These are phyloP conservation scores for Minunthozetes semirufus DNA, from an alignment of 2,888 invertebrate genomes.

Conservation along the genomic window DNA sequence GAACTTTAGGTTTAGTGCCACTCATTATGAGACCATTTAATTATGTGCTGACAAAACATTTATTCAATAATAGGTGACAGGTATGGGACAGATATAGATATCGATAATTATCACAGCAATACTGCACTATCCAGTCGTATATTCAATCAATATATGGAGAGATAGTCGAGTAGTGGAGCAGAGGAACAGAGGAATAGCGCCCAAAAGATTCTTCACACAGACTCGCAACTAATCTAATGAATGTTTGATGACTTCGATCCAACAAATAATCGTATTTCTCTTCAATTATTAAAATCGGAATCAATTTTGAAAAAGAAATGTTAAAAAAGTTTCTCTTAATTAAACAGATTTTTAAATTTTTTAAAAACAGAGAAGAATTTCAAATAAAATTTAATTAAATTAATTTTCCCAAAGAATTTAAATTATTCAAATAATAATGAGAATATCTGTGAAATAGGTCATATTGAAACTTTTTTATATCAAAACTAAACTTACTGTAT, in stretches of 20 bases:
- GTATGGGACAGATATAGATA: background rate
- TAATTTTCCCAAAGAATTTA: too few species aligned
- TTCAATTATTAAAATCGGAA: too few species aligned
- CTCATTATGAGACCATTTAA: background rate
- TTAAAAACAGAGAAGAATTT: too few species aligned
- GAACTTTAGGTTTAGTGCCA: background rate
- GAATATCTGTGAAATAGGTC: too few species aligned
- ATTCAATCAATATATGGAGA: slow-evolving; percentile 24
- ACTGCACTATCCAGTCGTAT: background rate
- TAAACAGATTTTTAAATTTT: too few species aligned
- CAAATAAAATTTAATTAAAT: too few species aligned
- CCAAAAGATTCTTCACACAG: slow-evolving; percentile 22
- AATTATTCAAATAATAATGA: too few species aligned
- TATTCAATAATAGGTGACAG: background rate
- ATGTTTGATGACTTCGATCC: slow-evolving; percentile 23
- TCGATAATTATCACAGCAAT: background rate
- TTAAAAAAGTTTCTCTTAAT: too few species aligned
- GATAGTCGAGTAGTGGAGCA: slow-evolving; percentile 1
- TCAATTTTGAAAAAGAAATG: too few species aligned
- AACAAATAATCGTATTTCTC: too few species aligned
- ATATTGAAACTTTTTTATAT: too few species aligned
- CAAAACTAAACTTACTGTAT: too few species aligned
- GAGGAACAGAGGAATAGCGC: background rate
- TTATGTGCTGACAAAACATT: background rate
- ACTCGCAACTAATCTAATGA: background rate